These are phyloP conservation scores for Arctocebus calabarensis DNA, from an alignment of 2,797 vertebrate genomes.

Conservation along the genomic window DNA sequence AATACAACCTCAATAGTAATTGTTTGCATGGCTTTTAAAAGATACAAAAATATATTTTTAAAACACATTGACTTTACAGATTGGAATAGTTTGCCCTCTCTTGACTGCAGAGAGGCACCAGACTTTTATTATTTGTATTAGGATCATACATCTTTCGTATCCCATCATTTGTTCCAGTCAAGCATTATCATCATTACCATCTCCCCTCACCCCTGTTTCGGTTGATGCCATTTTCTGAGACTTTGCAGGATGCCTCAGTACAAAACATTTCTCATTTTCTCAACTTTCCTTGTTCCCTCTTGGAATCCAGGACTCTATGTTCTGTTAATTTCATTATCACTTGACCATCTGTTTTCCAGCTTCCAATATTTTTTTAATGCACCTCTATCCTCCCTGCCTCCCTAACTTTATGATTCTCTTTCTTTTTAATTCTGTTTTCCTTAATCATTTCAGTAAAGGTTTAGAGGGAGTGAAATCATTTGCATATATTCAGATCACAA, in stretches of 20 bases:
- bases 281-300: neutral
- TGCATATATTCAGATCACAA: neutral
- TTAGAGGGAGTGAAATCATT: neutral
- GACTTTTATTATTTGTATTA: neutral
- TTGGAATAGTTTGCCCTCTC: neutral
- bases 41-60: neutral
- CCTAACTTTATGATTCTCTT: neutral
- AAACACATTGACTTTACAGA: neutral
- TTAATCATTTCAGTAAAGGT: neutral
- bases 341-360: neutral
- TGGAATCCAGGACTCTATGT: neutral
- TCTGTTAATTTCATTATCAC: neutral
- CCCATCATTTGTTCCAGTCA: neutral
- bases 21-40: neutral
- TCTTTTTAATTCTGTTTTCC: conserved; percentile 32
- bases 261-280: neutral
- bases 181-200: neutral
- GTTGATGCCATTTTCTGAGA: neutral
- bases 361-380: neutral
- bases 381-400: neutral
- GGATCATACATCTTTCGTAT: neutral
- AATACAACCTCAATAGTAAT: neutral
- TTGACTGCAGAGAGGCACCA: neutral
- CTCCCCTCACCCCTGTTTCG: neutral
- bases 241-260: neutral